These are phyloP conservation scores for Notarius quadriscutis DNA, from an alignment of 2,113 vertebrate species.

Conservation along the genomic window DNA sequence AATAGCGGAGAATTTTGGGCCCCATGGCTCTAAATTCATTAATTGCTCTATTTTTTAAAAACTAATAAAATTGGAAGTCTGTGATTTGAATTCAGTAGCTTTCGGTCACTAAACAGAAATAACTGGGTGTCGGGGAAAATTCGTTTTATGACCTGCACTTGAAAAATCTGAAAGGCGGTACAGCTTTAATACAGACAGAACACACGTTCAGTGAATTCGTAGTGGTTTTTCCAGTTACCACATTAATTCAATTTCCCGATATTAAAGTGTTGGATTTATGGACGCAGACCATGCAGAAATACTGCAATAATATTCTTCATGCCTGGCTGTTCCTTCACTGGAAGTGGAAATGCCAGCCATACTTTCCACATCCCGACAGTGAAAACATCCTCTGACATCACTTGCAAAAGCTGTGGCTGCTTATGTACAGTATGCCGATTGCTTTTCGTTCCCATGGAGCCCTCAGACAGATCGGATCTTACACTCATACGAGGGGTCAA, in stretches of 20 bases:
- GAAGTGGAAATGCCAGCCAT: slow-evolving; percentile 50
- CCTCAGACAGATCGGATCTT: slow-evolving; percentile 5
- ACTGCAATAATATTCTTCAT: slow-evolving; percentile 38
- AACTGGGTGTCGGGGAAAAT: no score
- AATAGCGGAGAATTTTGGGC: no score
- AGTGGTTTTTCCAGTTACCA: background rate
- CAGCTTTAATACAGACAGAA: no score
- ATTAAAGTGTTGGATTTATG: slow-evolving; percentile 48
- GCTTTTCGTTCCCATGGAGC: slow-evolving; percentile 3
- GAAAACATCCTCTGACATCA: slow-evolving; percentile 49
- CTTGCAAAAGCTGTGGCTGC: slow-evolving; percentile 34
- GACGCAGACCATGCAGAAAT: slow-evolving; percentile 40
- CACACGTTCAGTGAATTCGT: background rate
- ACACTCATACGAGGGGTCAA: slow-evolving; percentile 24
- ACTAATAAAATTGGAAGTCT: no score
- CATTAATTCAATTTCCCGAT: background rate
- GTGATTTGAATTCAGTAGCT: no score
- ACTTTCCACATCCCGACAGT: slow-evolving; percentile 51
- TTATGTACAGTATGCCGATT: slow-evolving; percentile 9
- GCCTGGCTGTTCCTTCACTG: background rate
- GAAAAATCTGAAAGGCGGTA: no score
- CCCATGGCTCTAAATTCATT: no score
- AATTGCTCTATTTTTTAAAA: no score
- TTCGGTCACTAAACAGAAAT: no score
- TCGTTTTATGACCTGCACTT: no score